Evolutionary conservation across 2,888 invertebrate species (phyloP).

Genomic region (Cosmia pyralina): DNA sequence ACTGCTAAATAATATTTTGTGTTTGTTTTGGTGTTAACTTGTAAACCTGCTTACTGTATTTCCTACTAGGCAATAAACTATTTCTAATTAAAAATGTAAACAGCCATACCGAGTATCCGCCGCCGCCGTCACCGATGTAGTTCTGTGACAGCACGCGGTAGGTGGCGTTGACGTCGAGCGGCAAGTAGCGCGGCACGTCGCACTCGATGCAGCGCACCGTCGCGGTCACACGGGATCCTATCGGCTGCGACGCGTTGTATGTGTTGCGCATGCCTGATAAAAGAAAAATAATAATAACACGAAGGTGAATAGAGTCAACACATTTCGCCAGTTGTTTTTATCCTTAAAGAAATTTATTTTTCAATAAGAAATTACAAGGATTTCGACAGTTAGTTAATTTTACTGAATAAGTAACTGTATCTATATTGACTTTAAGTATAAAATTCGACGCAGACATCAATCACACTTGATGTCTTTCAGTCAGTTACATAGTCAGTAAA

Average conservation of each 20-base stretch:
- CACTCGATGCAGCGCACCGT: conserved; percentile 91
- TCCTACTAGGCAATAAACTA: too few relatives aligned
- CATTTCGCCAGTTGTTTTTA: background rate
- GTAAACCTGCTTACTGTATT: too few relatives aligned
- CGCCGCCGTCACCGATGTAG: conserved; percentile 93
- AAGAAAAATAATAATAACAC: background rate
- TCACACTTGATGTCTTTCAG: too few relatives aligned
- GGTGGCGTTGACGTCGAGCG: conserved; percentile 87
- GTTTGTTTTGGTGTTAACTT: too few relatives aligned
- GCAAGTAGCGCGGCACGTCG: conserved; percentile 91
- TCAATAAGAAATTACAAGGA: too few relatives aligned
- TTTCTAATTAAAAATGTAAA: background rate
- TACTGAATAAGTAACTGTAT: too few relatives aligned
- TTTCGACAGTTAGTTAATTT: too few relatives aligned
- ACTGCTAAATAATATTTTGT: too few relatives aligned
- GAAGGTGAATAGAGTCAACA: background rate
- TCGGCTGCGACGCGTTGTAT: conserved; percentile 91
- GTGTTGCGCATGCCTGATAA: conserved; percentile 90
- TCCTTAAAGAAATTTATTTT: too few relatives aligned
- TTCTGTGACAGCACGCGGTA: conserved; percentile 92
- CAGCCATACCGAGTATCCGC: conserved; percentile 89
- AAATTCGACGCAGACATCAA: too few relatives aligned
- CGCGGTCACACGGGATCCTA: conserved; percentile 90
- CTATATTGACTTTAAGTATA: too few relatives aligned
- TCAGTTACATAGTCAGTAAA: too few relatives aligned